These are phyloP conservation scores for Lethenteron reissneri DNA, from an alignment of 2,113 vertebrate genomes.

Conservation along the genomic window DNA sequence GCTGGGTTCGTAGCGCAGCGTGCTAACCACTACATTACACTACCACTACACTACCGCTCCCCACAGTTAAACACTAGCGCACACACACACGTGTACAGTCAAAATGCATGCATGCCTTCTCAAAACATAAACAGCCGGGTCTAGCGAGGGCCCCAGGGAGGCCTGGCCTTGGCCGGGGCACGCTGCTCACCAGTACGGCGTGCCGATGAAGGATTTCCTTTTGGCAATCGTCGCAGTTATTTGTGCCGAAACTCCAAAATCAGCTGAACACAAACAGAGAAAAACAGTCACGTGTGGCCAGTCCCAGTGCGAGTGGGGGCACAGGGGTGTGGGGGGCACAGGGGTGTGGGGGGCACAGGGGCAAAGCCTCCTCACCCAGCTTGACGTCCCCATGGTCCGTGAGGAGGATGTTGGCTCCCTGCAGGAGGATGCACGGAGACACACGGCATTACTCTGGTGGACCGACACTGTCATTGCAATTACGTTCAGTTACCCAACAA, in stretches of 20 bases:
- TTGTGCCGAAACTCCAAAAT: slow-evolving; percentile 95
- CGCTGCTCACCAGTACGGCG: slow-evolving; percentile 68
- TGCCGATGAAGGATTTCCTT: slow-evolving; percentile 96
- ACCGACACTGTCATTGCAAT: no score
- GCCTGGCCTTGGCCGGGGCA: neutral
- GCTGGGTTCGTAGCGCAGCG: no score
- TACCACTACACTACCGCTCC: no score
- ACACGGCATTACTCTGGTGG: no score
- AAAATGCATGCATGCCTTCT: no score
- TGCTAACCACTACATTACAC: no score
- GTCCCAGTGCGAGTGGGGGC: no score
- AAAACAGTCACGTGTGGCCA: no score
- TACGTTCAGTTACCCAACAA: no score
- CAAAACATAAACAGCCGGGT: neutral
- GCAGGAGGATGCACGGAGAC: slow-evolving; percentile 7
- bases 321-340: neutral
- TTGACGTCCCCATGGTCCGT: slow-evolving; percentile 55
- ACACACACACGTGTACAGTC: no score
- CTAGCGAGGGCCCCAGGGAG: no score
- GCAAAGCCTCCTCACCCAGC: slow-evolving; percentile 30
- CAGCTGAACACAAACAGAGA: slow-evolving; percentile 30
- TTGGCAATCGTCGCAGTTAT: slow-evolving; percentile 97
- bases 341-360: neutral
- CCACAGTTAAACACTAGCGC: no score
- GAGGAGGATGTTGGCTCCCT: slow-evolving; percentile 76